Base-by-base conservation (phyloP, 2,113 vertebrate species). In the Psophia crepitans region DNA sequence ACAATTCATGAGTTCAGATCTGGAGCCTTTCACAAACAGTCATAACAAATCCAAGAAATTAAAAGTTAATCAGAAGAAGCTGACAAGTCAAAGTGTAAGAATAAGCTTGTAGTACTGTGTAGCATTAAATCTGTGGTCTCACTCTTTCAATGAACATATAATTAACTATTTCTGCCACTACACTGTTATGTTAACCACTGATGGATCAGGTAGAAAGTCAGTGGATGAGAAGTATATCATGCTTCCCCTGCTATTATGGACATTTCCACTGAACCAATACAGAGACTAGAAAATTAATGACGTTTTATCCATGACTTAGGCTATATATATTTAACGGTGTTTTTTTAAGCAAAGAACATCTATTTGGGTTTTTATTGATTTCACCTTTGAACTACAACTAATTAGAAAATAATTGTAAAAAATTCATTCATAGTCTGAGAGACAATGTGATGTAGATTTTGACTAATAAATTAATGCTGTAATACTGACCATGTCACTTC, bases 71-170 rank as follows among this genome's bases (percentile, higher is more conserved):
- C 79, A 70, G 77, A 80, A 79, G 43, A 79, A 81, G 12, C 18
- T 48, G 84, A 27, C 23, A 92, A 87, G 22, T 46, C 9, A 8
- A 49, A 73, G 33, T 35, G 12, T 22, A 83, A 54, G 16, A 73
- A 65, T 2, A 73, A 27, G 37, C 14, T 28, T 65, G 27, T 11
- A 60, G 48, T 16, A 56, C 6, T 0, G 0, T 20, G 53, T 3
- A 73, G 41, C 23, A 54, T 21, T 27, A 87, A 49, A 49, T 39
- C 20, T 23, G 9, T 32, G 65, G 32, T 57, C 19, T 9, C 15
- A 24, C 37, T 39, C 41, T 90, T 76, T 39, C 32, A 88, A 27
- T 24, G 18, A 92, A 73, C 18, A 32, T 14, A 4, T 28, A 63
- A 79, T 79, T 54, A 53, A 43, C 18, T 74, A 8, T 11, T 75